Conservation (phyloP, 2,888 invertebrate genomes). For the Drosophila helvetica region DNA sequence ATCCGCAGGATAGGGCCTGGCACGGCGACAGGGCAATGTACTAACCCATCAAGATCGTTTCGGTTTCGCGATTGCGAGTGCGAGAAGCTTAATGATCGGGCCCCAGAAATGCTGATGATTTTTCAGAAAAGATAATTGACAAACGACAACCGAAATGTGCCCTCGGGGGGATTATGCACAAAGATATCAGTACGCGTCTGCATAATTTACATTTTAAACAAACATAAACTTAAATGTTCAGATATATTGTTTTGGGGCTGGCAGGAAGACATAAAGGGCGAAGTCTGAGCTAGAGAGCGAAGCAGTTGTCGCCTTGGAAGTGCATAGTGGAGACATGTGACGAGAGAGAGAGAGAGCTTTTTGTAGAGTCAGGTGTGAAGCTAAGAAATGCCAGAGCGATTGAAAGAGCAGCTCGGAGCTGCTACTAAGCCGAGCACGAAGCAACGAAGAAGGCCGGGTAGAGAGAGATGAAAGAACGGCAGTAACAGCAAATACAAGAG, state of each 20-base stretch:
- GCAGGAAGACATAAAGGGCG: neutral
- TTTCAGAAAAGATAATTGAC: conserved; percentile 70
- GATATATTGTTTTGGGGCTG: neutral
- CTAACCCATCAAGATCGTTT: conserved; percentile 48
- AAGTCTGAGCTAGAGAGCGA: neutral
- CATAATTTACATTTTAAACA: conserved; percentile 37
- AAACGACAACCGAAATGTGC: conserved; percentile 65
- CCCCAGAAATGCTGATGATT: conserved; percentile 57
- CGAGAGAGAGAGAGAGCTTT: no score
- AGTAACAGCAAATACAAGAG: no score
- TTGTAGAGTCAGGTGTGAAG: no score
- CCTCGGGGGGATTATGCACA: conserved; percentile 40
- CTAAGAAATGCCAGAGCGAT: no score
- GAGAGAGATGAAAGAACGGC: no score
- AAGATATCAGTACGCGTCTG: conserved; percentile 17
- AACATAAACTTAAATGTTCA: neutral
- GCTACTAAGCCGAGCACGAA: no score
- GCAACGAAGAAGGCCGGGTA: no score
- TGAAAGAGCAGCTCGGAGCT: no score
- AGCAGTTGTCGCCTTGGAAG: neutral
- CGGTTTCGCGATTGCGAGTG: conserved; percentile 32
- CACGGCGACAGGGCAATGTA: conserved; percentile 2
- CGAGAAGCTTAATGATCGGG: conserved; percentile 31
- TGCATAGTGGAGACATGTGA: neutral
- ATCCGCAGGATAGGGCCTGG: conserved; percentile 15